Evolutionary conservation across 2,113 vertebrate genomes (phyloP), one percentile per base, ranked within the genome.

Genomic region (Emydura subglobosa): DNA sequence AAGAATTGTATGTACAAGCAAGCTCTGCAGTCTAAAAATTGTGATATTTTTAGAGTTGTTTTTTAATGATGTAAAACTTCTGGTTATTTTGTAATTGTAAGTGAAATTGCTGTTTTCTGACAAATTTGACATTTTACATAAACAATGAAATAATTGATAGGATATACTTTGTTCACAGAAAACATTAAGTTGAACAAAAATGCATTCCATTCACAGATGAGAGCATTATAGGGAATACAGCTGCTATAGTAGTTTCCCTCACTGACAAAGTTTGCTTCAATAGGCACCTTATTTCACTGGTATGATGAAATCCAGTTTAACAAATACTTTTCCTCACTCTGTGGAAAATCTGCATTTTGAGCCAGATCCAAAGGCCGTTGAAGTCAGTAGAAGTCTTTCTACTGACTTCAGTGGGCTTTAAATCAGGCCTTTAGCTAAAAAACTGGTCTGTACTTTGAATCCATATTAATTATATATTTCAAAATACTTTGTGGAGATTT

Each of bases 321-420:
- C 42, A 24, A 96, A 85, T 82, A 8, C 19, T 94, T 86, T 44
- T 21, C 74, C 55, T 93, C 24, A 84, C 14, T 91, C 47, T 85
- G 51, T 19, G 81, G 68, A 92, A 88, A 86, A 82, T 90, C 61
- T 89, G 14, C 72, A 51, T 47, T 80, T 93, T 86, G 85, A 50
- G 24, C 9, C n/a, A 54, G 49, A 89, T 84, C 81, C 94, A 96
- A 80, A 87, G 90, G 91, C n/a, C 88, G 95, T 3, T 86, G 17
- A 95, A 96, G 93, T 91, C 93, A 95, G 65, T 95, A 53, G 94
- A 95, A 96, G 92, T 94, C 65, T 96, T 94, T 87, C 44, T 25
- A 91, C 91, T 96, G 95, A 61, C 94, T 96, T 97, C 83, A 84
- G 44, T 94, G 49, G 79, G 14, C 57, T 94, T 91, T 91, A 65